Evolutionary conservation across 2,888 invertebrate species (phyloP), one percentile per base, ranked within the genome.

Genomic region (Baronia brevicornis): DNA sequence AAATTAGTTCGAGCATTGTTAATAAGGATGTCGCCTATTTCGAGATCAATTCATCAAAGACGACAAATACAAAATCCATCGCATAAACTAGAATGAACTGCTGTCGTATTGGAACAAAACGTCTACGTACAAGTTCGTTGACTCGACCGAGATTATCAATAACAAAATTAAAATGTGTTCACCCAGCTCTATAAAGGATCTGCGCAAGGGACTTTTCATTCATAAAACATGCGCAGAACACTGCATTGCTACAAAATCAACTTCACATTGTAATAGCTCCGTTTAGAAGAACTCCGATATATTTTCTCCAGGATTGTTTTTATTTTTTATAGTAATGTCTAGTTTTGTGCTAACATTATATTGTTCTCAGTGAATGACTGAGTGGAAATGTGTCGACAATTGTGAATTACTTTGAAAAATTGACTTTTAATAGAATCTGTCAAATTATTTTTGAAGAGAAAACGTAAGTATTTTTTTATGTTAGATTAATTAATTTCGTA

Each of bases 221-320:
- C 52, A 57, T 46, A 49, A 61, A 56, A 69, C 79, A 78, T 80
- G 80, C 80, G 80, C 80, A 79, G 68, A 70, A 66, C 67, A 67
- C 80, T 70, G 80, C 82, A 80, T 54, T 79, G 77, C 79, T 68
- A 73, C 79, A 79, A 75, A 74, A 66, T 66, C 63, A 74, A 79
- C 71, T 73, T 75, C 69, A 69, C 62, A 61, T 57, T 51, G 60
- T 65, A 48, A 43, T 38, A 55, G 54, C 53, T 54, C 56, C 46
- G 53, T 54, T 54, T 58, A 60, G 55, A 51, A 61, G 57, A 58
- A 60, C 63, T 60, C 63, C 57, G 62, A 59, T 60, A 56, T 54
- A 56, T 54, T 54, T 62, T 59, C 51, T 56, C n/a, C 48, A 57
- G 48, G 43, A 54, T 54, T 55, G 53, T 52, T 47, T 42, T 50